Evolutionary conservation across 1,140 invertebrate genomes (phyloP).

Genomic region (Drosophila cardini): DNA sequence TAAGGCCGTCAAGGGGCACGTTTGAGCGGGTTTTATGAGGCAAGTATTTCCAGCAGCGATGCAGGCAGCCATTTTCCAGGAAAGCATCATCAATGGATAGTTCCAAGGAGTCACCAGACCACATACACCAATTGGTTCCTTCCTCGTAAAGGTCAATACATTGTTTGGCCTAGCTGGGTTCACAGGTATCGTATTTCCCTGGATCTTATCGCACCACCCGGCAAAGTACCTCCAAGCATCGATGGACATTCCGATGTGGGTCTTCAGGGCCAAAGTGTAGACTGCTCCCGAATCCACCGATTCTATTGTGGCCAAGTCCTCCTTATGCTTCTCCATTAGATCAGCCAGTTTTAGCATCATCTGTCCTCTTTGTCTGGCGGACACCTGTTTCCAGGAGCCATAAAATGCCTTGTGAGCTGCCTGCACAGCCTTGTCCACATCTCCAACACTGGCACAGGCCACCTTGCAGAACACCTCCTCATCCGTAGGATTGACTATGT

Average conservation of each 20-base stretch:
- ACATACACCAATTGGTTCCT: conserved; percentile 96
- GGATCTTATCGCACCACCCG: conserved; percentile 97
- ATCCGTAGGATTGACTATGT: conserved; percentile 93
- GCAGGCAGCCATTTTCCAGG: conserved; percentile 99
- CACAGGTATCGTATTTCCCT: conserved; percentile 96
- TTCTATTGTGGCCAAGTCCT: conserved; percentile 97
- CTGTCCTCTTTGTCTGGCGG: conserved; percentile 91
- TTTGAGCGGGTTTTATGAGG: conserved; percentile 97
- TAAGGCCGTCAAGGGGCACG: conserved; percentile 95
- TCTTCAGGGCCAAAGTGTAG: conserved; percentile 97
- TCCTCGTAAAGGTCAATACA: conserved; percentile 92
- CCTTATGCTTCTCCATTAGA: conserved; percentile 96
- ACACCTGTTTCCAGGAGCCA: conserved; percentile 95
- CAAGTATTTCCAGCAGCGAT: conserved; percentile 97
- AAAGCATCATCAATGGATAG: conserved; percentile 98
- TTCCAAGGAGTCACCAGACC: conserved; percentile 99
- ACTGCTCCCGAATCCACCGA: conserved; percentile 97
- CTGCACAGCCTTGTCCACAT: conserved; percentile 94
- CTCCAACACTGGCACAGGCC: conserved; percentile 90
- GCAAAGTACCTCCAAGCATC: conserved; percentile 97
- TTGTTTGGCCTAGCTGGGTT: conserved; percentile 94
- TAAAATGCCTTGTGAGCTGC: conserved; percentile 95
- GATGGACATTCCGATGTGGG: conserved; percentile 97
- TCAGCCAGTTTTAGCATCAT: conserved; percentile 94
- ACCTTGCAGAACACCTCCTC: conserved; percentile 93